phyloP scores from a whole-genome alignment of 1,140 invertebrate species.

The Bombus huntii region DNA sequence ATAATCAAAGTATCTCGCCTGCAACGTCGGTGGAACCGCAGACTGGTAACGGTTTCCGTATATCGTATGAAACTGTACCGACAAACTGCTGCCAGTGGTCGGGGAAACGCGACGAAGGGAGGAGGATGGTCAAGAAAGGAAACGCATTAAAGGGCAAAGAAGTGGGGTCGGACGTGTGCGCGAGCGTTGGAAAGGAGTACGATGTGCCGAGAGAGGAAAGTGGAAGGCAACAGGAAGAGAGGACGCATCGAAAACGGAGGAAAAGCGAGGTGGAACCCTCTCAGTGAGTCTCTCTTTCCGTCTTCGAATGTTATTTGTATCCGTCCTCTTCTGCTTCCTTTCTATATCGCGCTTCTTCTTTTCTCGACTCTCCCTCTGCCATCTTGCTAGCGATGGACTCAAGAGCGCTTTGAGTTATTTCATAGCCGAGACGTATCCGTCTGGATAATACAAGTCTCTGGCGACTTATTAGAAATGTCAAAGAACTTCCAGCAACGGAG shows the following conservation, averaged over 20 bases:
- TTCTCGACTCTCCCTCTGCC: not conserved
- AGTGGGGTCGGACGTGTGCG: not conserved
- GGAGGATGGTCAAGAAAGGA: conserved; percentile 11
- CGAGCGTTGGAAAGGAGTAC: not conserved
- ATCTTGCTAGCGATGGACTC: not conserved
- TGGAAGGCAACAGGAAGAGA: not conserved
- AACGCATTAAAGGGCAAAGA: not conserved
- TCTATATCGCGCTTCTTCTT: not conserved
- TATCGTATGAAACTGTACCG: not conserved
- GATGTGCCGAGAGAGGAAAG: not conserved
- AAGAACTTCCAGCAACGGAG: not conserved
- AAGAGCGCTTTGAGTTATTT: not conserved
- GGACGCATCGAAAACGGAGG: conserved; percentile 10
- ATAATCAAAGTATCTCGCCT: conserved; percentile 30
- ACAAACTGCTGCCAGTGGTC: not conserved
- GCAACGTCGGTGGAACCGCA: not conserved
- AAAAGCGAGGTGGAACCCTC: conserved; percentile 8
- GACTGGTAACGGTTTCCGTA: not conserved
- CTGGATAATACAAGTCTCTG: not conserved
- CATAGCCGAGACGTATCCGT: no score
- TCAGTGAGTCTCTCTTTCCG: not conserved
- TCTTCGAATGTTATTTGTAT: conserved; percentile 42
- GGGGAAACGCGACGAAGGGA: not conserved
- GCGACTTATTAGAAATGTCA: not conserved
- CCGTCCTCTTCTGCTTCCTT: not conserved